These are phyloP conservation scores for Amiota communis DNA, from an alignment of 2,888 invertebrate genomes.

Conservation along the genomic window DNA sequence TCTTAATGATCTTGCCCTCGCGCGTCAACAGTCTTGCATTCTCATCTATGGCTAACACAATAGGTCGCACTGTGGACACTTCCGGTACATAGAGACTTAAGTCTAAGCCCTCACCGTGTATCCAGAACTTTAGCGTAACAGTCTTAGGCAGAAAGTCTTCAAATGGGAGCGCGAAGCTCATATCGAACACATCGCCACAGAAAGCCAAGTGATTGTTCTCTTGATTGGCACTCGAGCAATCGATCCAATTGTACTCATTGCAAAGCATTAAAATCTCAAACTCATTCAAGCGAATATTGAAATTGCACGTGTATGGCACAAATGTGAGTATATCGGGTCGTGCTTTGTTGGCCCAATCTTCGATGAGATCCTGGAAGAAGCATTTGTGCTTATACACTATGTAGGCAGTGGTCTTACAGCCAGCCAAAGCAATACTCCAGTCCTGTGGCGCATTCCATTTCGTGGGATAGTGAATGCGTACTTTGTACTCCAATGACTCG, in stretches of 20 bases:
- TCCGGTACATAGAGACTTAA: constrained; percentile 92
- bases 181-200: constrained; percentile 93
- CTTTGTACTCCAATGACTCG: constrained; percentile 94
- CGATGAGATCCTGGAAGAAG: constrained; percentile 96
- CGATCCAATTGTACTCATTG: constrained; percentile 99
- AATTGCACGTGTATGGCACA: constrained; percentile 97
- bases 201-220: constrained; percentile 96
- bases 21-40: constrained; percentile 89
- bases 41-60: constrained; percentile 88
- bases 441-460: constrained; percentile 97
- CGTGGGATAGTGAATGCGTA: constrained; percentile 86
- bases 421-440: constrained; percentile 93
- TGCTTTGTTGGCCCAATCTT: constrained; percentile 97
- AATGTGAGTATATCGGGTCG: constrained; percentile 94
- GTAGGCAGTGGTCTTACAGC: constrained; percentile 94
- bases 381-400: constrained; percentile 96
- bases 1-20: constrained; percentile 78
- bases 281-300: constrained; percentile 91
- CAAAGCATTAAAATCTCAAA: constrained; percentile 94
- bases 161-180: constrained; percentile 95
- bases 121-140: constrained; percentile 91
- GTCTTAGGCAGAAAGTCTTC: constrained; percentile 93
- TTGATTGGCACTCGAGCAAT: constrained; percentile 95
- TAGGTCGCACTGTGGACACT: constrained; percentile 88
- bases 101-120: constrained; percentile 95